Evolutionary conservation across 2,797 vertebrate genomes (phyloP).

Genomic region (Scyliorhinus canicula): DNA sequence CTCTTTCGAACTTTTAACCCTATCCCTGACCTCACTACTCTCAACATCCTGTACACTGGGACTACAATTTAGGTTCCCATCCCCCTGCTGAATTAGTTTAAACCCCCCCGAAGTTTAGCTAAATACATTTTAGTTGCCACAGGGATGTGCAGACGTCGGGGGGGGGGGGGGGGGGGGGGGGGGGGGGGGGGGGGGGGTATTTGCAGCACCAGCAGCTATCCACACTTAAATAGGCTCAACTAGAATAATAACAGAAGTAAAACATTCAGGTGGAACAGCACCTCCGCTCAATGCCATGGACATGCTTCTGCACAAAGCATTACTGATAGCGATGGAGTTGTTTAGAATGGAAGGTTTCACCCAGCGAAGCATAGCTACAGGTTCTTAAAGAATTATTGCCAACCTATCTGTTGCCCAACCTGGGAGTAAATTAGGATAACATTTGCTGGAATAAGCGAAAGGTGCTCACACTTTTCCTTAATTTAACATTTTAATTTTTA

Average conservation of each 20-base stretch:
- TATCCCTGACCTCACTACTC: too few species aligned
- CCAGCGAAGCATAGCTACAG: neutral
- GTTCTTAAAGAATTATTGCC: neutral
- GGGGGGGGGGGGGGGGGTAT: too few species aligned
- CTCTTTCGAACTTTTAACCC: too few species aligned
- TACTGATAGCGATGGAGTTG: neutral
- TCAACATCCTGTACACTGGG: too few species aligned
- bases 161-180: too few species aligned
- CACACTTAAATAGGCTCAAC: neutral
- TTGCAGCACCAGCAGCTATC: neutral
- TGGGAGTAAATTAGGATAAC: neutral
- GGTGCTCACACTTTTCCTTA: neutral
- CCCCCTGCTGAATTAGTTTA: too few species aligned
- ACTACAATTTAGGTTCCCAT: too few species aligned
- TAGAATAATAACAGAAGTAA: neutral
- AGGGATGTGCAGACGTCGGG: neutral
- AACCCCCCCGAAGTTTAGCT: too few species aligned
- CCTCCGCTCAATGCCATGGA: neutral
- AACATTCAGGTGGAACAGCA: neutral
- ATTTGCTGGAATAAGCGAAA: neutral
- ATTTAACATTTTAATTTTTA: neutral
- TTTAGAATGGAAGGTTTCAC: neutral
- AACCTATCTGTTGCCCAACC: neutral
- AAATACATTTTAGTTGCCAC: neutral
- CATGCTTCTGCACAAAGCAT: neutral